Evolutionary conservation across 2,797 vertebrate species (phyloP).

Genomic region (Alcedo atthis): DNA sequence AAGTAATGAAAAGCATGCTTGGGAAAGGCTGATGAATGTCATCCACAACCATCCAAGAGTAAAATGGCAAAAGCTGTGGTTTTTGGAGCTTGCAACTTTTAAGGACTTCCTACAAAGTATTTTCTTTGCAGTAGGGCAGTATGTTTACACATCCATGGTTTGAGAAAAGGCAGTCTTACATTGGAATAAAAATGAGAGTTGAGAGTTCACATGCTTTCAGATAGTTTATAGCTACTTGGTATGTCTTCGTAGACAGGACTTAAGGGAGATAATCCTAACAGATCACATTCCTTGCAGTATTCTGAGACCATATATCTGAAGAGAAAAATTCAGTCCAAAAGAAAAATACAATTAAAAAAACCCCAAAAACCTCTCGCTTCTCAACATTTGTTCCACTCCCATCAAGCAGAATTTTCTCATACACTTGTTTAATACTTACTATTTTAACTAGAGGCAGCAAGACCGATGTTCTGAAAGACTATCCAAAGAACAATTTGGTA

Average conservation of each 20-base stretch:
- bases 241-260: background rate
- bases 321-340: background rate
- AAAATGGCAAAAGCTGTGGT: background rate
- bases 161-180: background rate
- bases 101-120: background rate
- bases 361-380: background rate
- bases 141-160: background rate
- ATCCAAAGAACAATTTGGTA: background rate
- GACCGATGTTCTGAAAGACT: background rate
- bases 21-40: background rate
- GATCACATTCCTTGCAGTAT: background rate
- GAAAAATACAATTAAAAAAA: background rate
- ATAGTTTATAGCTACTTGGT: background rate
- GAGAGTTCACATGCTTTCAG: background rate
- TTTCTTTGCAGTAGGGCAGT: background rate
- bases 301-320: background rate
- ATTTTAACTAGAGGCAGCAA: background rate
- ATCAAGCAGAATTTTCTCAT: background rate
- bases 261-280: background rate
- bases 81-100: background rate
- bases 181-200: background rate
- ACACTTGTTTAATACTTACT: background rate
- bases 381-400: background rate
- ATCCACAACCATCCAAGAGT: background rate
- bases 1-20: background rate